Conservation (phyloP, 2,113 vertebrate species). For the Nycticorax nycticorax region DNA sequence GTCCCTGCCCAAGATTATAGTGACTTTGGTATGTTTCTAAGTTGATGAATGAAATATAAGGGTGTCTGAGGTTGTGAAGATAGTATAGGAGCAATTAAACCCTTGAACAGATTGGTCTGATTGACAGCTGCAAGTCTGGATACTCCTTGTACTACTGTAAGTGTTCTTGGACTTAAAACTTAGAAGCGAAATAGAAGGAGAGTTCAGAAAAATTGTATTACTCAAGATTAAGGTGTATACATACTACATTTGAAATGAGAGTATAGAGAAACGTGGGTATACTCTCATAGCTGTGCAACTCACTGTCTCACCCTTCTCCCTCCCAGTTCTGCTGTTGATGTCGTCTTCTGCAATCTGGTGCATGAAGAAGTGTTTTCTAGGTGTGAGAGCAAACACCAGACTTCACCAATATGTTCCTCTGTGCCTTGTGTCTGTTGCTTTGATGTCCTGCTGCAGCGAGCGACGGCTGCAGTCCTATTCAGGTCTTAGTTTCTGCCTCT, state of each 20-base stretch:
- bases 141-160: background rate
- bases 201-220: background rate
- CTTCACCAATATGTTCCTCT: conserved; percentile 34
- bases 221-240: background rate
- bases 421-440: background rate
- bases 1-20: background rate
- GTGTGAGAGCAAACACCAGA: conserved; percentile 64
- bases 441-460: background rate
- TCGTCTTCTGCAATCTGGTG: conserved; percentile 38
- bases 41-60: background rate
- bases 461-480: background rate
- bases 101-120: background rate
- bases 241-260: background rate
- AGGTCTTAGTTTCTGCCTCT: background rate
- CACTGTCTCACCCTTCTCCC: background rate
- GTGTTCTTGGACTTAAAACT: background rate
- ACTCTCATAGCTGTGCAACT: background rate
- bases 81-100: background rate
- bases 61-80: background rate
- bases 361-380: conserved; percentile 32
- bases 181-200: background rate
- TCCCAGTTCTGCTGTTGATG: background rate
- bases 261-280: background rate
- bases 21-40: background rate
- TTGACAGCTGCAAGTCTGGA: background rate